Evolutionary conservation across 2,888 invertebrate species (phyloP).

Genomic region (Tuberolachnus salignus): DNA sequence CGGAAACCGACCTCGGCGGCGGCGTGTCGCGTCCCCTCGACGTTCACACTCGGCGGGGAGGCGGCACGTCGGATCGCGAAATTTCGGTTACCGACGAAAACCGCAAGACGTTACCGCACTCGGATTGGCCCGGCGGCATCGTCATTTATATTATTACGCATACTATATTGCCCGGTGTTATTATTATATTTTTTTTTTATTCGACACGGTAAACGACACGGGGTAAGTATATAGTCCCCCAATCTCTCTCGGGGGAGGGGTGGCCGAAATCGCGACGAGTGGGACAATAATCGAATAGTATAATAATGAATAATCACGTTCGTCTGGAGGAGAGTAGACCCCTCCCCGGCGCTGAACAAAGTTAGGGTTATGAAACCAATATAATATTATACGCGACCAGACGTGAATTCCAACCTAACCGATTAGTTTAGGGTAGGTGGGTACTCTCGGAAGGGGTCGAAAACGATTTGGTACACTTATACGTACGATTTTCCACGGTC

Average conservation of each 20-base stretch:
- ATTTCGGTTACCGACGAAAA: slow-evolving; percentile 44
- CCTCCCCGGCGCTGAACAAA: background rate
- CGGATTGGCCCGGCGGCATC: slow-evolving; percentile 1
- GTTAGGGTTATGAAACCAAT: slow-evolving; percentile 38
- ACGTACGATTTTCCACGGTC: slow-evolving; percentile 23
- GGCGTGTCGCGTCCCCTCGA: too few species aligned
- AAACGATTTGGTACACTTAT: slow-evolving; percentile 24
- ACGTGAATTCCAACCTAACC: background rate
- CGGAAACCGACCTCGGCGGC: too few species aligned
- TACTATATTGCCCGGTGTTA: slow-evolving; percentile 1
- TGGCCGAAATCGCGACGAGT: slow-evolving; percentile 38
- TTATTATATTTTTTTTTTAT: slow-evolving; percentile 31
- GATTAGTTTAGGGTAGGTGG: too few species aligned
- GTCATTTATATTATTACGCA: too few species aligned
- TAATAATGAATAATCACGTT: background rate
- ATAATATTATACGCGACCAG: background rate
- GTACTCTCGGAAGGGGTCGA: too few species aligned
- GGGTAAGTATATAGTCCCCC: background rate
- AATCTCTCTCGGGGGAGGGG: slow-evolving; percentile 19
- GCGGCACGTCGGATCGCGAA: background rate
- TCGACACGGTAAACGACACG: slow-evolving; percentile 22
- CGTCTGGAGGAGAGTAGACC: slow-evolving; percentile 42
- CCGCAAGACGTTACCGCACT: slow-evolving; percentile 31
- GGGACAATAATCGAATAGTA: slow-evolving; percentile 22
- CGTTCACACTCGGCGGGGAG: background rate